These are phyloP conservation scores for Tenthredo amoena DNA, from an alignment of 2,888 invertebrate species.

Conservation along the genomic window DNA sequence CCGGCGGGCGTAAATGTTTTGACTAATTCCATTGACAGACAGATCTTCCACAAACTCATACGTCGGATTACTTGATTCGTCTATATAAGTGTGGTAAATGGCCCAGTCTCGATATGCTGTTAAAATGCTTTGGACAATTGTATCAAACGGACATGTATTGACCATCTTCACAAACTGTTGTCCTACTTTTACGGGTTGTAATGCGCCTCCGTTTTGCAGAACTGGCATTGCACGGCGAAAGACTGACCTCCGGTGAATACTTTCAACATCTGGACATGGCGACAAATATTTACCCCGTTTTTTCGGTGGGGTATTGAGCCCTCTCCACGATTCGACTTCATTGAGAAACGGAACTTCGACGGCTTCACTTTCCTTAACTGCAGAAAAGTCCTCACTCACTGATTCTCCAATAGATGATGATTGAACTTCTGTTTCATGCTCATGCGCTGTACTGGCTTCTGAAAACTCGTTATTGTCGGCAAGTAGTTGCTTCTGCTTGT, in stretches of 20 bases:
- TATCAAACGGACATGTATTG: too few species aligned
- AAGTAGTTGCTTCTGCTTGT: neutral
- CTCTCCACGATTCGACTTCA: neutral
- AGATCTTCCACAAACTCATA: too few species aligned
- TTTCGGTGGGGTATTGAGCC: slow-evolving; percentile 1
- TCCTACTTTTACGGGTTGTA: neutral
- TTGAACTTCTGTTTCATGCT: neutral
- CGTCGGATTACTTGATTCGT: too few species aligned
- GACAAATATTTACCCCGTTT: slow-evolving; percentile 1
- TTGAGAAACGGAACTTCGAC: neutral
- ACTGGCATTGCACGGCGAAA: neutral
- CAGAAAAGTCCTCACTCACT: neutral
- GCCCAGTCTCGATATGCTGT: too few species aligned
- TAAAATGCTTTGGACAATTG: too few species aligned
- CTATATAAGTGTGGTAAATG: too few species aligned
- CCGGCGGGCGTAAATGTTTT: too few species aligned
- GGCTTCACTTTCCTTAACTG: neutral
- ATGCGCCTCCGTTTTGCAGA: neutral
- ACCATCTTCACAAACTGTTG: neutral
- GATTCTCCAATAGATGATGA: neutral
- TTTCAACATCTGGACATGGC: slow-evolving; percentile 26
- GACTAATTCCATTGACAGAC: too few species aligned
- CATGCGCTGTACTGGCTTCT: neutral
- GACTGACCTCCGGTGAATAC: neutral
- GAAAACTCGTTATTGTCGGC: neutral